phyloP scores from a whole-genome alignment of 2,113 vertebrate species.

The Nycticryphes semicollaris region DNA sequence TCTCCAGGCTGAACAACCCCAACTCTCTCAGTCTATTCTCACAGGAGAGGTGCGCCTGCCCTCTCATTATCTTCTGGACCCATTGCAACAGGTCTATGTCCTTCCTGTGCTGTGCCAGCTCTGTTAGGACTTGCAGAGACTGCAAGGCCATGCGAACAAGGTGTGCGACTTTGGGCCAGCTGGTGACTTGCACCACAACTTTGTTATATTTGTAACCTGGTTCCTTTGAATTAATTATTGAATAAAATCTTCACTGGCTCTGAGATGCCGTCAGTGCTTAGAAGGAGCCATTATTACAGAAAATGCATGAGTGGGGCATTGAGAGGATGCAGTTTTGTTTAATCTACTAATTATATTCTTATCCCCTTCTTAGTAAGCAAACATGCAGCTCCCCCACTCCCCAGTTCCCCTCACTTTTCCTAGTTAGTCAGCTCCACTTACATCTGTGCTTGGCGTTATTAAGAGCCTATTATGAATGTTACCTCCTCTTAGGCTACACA shows the following conservation, averaged over 20 bases:
- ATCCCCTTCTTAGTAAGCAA: not conserved
- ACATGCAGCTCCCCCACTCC: not conserved
- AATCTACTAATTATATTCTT: not conserved
- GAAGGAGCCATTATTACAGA: not conserved
- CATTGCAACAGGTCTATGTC: no score
- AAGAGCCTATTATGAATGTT: constrained; percentile 5
- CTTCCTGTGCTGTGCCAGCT: no score
- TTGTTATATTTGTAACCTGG: not conserved
- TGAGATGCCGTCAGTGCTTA: not conserved
- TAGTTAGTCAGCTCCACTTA: not conserved
- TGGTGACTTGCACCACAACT: not conserved
- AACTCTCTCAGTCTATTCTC: no score
- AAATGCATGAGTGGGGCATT: not conserved
- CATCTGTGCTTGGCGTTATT: not conserved
- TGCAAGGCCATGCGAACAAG: no score
- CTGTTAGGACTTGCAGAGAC: no score
- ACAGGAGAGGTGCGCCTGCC: no score
- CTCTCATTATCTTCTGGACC: no score
- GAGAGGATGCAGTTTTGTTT: not conserved
- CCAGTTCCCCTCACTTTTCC: accelerated
- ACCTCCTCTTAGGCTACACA: constrained; percentile 2
- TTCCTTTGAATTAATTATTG: not conserved
- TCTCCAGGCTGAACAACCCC: no score
- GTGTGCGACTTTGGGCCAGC: not conserved
- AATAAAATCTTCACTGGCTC: not conserved